A percentile compares a stretch with the other conserved stretches of the same genome.
Evolutionary conservation across 1,140 invertebrate genomes (phyloP).

Genomic region (Hormaphis cornu): DNA sequence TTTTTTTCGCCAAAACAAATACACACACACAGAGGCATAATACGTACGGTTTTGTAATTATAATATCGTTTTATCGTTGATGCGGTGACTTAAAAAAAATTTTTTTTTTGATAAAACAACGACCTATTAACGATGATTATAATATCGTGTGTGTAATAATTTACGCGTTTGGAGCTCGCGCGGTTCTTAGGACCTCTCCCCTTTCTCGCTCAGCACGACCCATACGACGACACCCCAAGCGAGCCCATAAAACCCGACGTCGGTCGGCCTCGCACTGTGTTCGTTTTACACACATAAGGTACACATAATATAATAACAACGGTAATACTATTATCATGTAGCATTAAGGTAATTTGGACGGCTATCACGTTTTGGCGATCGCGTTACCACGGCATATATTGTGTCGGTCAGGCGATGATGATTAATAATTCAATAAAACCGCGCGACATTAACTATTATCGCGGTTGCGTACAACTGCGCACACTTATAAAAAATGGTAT

Average conservation of each 20-base stretch:
- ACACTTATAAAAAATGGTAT: too few relatives aligned
- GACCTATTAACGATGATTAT: too few relatives aligned
- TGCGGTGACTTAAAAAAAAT: background rate
- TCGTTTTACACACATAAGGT: too few relatives aligned
- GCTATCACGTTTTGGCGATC: constrained; percentile 21
- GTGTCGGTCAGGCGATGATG: constrained; percentile 31
- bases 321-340: too few relatives aligned
- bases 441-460: background rate
- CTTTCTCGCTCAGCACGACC: background rate
- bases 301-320: too few relatives aligned
- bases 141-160: too few relatives aligned
- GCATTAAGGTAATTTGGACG: constrained; percentile 30
- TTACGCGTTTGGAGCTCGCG: background rate
- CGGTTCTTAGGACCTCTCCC: background rate
- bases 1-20: background rate
- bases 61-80: background rate
- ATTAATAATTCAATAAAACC: constrained; percentile 29
- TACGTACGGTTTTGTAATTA: background rate
- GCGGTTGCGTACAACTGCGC: too few relatives aligned
- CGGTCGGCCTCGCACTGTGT: background rate
- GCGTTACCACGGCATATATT: constrained; percentile 15
- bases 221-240: background rate
- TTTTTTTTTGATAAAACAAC: background rate
- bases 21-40: too few relatives aligned
- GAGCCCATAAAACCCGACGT: background rate